Evolutionary conservation across 2,888 invertebrate genomes (phyloP).

Genomic region (Stenolophus ochropezus): DNA sequence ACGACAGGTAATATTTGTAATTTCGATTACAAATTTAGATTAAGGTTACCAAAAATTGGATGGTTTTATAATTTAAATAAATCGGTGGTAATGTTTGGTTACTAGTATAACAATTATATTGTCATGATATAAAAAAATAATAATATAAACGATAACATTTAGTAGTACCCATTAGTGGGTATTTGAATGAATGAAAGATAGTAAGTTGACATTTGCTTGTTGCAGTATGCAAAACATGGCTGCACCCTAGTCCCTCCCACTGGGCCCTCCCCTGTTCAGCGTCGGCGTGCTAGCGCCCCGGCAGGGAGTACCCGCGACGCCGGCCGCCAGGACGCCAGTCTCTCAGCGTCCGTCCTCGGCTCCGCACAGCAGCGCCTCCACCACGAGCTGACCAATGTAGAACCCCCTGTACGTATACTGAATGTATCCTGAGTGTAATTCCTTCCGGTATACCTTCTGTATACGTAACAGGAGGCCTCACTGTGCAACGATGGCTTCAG

Average conservation of each 20-base stretch:
- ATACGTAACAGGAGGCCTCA: constrained; percentile 99
- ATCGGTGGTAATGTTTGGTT: too few species aligned
- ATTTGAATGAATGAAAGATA: too few species aligned
- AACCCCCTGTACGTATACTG: constrained; percentile 99
- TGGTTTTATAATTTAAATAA: too few species aligned
- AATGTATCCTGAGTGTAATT: constrained; percentile 99
- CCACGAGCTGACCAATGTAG: constrained; percentile 71
- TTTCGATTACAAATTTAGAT: too few species aligned
- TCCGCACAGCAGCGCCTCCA: constrained; percentile 64
- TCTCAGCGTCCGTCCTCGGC: constrained; percentile 36
- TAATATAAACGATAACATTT: too few species aligned
- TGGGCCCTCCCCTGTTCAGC: constrained; percentile 71
- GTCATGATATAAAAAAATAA: too few species aligned
- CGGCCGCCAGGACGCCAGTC: constrained; percentile 64
- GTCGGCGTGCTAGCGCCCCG: constrained; percentile 71
- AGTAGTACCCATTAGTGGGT: too few species aligned
- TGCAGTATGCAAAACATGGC: neutral
- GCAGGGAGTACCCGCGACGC: constrained; percentile 70
- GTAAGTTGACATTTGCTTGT: constrained; percentile 3
- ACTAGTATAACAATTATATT: too few species aligned
- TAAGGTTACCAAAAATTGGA: too few species aligned
- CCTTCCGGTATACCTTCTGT: constrained; percentile 99
- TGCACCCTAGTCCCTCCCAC: neutral
- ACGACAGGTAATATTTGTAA: too few species aligned
- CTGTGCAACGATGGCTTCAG: constrained; percentile 68